A percentile compares a stretch with the other conserved stretches of the same genome.
Evolutionary conservation across 2,888 invertebrate species (phyloP).

Genomic region (Leptinotarsa haldemani): DNA sequence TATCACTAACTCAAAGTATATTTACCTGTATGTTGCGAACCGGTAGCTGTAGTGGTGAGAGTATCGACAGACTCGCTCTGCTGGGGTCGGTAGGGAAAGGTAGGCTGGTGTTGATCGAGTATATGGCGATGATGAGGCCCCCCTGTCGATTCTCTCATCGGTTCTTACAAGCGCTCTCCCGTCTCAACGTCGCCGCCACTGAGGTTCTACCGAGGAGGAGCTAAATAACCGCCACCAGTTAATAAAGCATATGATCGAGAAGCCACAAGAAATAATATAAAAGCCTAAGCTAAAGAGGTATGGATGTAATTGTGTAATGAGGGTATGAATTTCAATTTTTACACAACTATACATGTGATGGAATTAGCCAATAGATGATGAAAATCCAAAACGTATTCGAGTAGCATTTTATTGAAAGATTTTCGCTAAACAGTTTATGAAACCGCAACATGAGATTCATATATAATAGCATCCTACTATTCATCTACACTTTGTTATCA

Average conservation of each 20-base stretch:
- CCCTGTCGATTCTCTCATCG: slow-evolving; percentile 52
- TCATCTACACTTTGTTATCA: no score
- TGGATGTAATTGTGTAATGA: background rate
- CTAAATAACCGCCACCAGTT: slow-evolving; percentile 40
- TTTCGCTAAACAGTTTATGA: no score
- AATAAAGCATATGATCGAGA: slow-evolving; percentile 13
- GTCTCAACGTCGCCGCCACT: slow-evolving; percentile 30
- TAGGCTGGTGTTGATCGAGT: slow-evolving; percentile 55
- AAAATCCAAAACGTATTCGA: no score
- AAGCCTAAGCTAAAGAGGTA: background rate
- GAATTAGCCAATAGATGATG: no score
- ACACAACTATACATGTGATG: no score
- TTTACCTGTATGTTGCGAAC: slow-evolving; percentile 63
- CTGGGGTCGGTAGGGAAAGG: slow-evolving; percentile 52
- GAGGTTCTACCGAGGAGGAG: slow-evolving; percentile 32
- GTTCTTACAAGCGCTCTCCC: slow-evolving; percentile 32
- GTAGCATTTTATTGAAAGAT: no score
- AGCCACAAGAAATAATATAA: background rate
- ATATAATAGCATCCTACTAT: no score
- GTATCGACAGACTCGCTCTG: slow-evolving; percentile 61
- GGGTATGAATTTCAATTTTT: no score
- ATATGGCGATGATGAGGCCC: slow-evolving; percentile 55
- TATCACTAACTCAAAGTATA: background rate
- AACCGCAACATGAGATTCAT: no score
- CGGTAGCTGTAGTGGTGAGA: slow-evolving; percentile 62